These are phyloP conservation scores for Diuraphis noxia DNA, from an alignment of 1,140 invertebrate species.

Conservation along the genomic window DNA sequence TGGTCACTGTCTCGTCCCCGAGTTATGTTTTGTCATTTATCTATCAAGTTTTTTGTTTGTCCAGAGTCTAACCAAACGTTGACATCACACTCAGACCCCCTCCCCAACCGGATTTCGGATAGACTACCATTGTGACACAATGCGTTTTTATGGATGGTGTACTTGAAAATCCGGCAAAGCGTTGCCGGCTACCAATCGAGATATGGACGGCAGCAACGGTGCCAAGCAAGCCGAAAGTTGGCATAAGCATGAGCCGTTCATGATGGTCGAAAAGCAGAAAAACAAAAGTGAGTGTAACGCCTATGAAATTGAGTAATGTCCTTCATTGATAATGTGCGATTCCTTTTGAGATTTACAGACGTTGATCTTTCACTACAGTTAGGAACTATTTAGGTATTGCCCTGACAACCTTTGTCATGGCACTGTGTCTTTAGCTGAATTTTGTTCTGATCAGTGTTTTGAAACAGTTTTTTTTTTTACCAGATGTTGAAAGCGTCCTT, in stretches of 20 bases:
- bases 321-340: background rate
- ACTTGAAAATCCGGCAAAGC: constrained; percentile 57
- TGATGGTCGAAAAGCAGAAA: constrained; percentile 73
- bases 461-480: background rate
- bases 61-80: background rate
- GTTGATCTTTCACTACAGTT: background rate
- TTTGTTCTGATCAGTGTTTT: background rate
- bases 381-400: background rate
- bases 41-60: background rate
- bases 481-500: constrained; percentile 29
- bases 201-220: constrained; percentile 58
- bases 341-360: background rate
- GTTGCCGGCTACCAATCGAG: constrained; percentile 55
- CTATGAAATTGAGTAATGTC: background rate
- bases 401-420: background rate
- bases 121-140: background rate
- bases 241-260: constrained; percentile 74
- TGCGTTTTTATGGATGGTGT: constrained; percentile 56
- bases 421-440: background rate
- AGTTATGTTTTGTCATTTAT: background rate
- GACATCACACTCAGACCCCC: background rate
- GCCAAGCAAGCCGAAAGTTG: constrained; percentile 61
- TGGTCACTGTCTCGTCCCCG: no score
- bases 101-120: background rate
- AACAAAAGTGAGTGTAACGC: constrained; percentile 67